Conservation (phyloP, 2,797 vertebrate genomes). For the Enteromius trimaculatus region DNA sequence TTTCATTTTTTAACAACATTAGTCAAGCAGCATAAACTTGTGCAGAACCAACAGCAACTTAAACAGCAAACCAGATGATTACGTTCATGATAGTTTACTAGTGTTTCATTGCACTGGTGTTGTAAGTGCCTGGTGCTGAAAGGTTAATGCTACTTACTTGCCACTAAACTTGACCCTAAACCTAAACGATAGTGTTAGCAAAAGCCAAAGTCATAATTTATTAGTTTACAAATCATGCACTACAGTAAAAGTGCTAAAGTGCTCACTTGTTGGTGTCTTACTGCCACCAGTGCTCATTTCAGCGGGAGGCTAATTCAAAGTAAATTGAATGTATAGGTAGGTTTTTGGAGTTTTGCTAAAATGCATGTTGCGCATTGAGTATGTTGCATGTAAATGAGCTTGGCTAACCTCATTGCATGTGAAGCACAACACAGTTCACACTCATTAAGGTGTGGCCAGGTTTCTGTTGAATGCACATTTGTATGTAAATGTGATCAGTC, state of each 20-base stretch:
- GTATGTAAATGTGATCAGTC: neutral
- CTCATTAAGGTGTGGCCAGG: neutral
- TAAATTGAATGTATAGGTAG: neutral
- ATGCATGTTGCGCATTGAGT: neutral
- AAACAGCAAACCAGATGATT: neutral
- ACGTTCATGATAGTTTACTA: neutral
- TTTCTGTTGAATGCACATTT: neutral
- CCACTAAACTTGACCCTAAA: neutral
- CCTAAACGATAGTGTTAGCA: neutral
- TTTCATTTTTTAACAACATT: neutral
- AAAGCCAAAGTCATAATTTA: neutral
- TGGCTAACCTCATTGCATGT: neutral
- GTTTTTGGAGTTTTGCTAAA: neutral
- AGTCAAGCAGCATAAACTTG: neutral
- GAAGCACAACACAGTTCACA: neutral
- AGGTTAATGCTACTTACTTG: neutral
- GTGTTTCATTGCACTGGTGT: neutral
- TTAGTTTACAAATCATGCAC: neutral
- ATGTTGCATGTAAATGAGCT: neutral
- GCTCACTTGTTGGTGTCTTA: neutral
- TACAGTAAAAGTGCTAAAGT: too few relatives aligned
- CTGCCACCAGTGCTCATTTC: neutral
- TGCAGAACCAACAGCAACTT: neutral
- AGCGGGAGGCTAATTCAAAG: neutral
- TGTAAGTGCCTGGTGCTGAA: neutral